A percentile compares a stretch with the other conserved stretches of the same genome.
phyloP scores from a whole-genome alignment of 2,888 invertebrate species.

The Ctenicera cuprea region DNA sequence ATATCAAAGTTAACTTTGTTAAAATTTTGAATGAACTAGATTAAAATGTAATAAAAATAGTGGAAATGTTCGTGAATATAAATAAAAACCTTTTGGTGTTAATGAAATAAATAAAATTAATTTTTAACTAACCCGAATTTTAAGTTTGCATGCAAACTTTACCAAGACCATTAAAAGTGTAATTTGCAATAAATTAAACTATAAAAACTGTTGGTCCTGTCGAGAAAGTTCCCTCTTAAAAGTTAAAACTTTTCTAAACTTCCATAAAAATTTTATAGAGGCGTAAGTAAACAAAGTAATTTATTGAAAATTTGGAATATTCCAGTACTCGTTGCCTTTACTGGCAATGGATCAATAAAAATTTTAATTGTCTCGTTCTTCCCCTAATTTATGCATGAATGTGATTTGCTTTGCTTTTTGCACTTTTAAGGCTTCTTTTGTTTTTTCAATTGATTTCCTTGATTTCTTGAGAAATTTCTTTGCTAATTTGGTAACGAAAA shows the following conservation, averaged over 20 bases:
- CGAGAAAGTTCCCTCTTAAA: not conserved
- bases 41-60: too few species aligned
- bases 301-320: slow-evolving; percentile 28
- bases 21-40: too few species aligned
- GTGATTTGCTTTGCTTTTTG: not conserved
- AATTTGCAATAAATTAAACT: slow-evolving; percentile 32
- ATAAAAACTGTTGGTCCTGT: slow-evolving; percentile 11
- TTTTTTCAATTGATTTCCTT: not conserved
- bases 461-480: not conserved
- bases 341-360: slow-evolving; percentile 12
- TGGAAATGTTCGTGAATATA: too few species aligned
- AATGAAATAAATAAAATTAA: too few species aligned
- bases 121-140: not conserved
- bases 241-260: slow-evolving; percentile 27
- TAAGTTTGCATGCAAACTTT: not conserved
- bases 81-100: too few species aligned
- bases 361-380: slow-evolving; percentile 12
- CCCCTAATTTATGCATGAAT: slow-evolving; percentile 3
- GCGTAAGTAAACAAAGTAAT: slow-evolving; percentile 31
- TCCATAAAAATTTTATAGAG: slow-evolving; percentile 35
- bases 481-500: not conserved
- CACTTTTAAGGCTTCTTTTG: not conserved
- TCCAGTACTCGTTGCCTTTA: not conserved
- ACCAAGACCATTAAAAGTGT: slow-evolving; percentile 12
- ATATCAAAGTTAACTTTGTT: too few species aligned